Percentiles rank a stretch among this genome's conserved stretches.
These are phyloP conservation scores for Fundulus diaphanus DNA, from an alignment of 2,797 vertebrate genomes.

Conservation along the genomic window DNA sequence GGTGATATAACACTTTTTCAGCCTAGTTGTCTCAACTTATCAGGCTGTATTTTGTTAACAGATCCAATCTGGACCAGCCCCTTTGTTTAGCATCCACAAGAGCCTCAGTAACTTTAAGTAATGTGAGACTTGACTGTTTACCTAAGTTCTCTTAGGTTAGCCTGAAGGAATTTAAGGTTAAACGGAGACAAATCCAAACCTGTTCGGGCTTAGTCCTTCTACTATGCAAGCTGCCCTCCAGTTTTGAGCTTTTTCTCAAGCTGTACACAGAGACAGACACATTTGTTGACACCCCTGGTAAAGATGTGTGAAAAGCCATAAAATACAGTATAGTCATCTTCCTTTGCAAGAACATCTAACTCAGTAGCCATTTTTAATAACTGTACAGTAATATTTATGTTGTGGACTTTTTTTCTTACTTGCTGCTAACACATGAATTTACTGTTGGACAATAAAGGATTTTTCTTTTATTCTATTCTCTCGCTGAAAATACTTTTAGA, in stretches of 20 bases:
- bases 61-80: neutral
- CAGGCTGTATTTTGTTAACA: neutral
- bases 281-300: neutral
- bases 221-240: neutral
- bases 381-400: no score
- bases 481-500: no score
- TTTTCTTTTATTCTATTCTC: no score
- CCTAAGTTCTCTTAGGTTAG: neutral
- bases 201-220: neutral
- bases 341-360: neutral
- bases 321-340: neutral
- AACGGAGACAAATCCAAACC: neutral
- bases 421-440: no score
- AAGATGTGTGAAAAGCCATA: neutral
- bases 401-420: no score
- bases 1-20: neutral
- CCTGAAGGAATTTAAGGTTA: slow-evolving; percentile 13
- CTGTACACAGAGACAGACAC: neutral
- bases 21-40: neutral
- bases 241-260: neutral
- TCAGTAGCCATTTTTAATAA: no score
- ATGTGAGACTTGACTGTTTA: slow-evolving; percentile 5
- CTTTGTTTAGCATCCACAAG: neutral
- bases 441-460: no score
- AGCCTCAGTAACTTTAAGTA: neutral